Evolutionary conservation across 2,888 invertebrate genomes (phyloP), one percentile per base, ranked within the genome.

Genomic region (Geotrupes spiniger): DNA sequence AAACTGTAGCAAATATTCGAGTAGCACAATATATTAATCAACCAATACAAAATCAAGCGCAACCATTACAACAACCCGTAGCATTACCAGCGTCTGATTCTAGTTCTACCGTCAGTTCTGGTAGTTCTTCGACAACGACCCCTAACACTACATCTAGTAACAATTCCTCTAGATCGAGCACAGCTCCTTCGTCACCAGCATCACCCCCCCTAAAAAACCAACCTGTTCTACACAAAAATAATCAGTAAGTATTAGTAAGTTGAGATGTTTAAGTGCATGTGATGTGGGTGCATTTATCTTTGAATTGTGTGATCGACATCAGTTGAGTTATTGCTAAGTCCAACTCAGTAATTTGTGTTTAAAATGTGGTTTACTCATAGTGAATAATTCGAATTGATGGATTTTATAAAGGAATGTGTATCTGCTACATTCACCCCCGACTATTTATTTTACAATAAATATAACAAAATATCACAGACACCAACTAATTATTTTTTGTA

Each of bases 101-200:
- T 0, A 83, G 84, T 63, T 85, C 85, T 0, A 84, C 83, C 42
- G 78, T 81, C 53, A 85, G 84, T 51, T 85, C 82, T n/a, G 84
- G 83, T 54, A 84, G 85, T 1, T 81, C 81, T 0, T 83, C 83
- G 0, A 83, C 83, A 0, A 83, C 85, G 0, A 85, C 85, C 42
- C 84, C 85, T 0, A 80, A 83, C 52, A 83, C 84, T 0, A 87
- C 85, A 61, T 80, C 83, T 2, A 84, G 78, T 42, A 71, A 71
- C 57, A 77, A 76, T 31, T 76, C 78, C 2, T 77, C 80, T 12
- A 78, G 84, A 15, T 85, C 87, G 31, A 85, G 85, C 63, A 84
- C 84, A 4, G 83, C 86, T 21, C 85, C 88, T 0, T 85, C 85
- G 54, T 80, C 88, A 45, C 89, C 89, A 0, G 81, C 83, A 36